Base-by-base conservation (phyloP, 2,797 vertebrate genomes). In the Enteromius mattozi region DNA sequence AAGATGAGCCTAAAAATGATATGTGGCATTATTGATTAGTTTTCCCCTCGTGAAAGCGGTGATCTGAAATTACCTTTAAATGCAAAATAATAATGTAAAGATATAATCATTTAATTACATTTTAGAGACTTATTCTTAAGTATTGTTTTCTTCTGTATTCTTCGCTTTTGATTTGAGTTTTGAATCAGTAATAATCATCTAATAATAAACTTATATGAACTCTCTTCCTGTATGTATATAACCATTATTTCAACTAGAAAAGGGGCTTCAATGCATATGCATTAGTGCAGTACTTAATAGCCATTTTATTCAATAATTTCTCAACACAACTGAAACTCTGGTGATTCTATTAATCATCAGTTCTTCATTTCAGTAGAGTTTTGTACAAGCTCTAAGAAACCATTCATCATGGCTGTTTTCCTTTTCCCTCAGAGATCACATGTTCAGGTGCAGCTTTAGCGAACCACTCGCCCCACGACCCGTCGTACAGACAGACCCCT, bases 401-500 rank as follows among this genome's bases (percentile, higher is more conserved):
- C 78, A 63, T 40, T 42, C 9, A 78, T 79, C 78, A 49, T 66
- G 27, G 66, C 49, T 92, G 88, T 83, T 92, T 93, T 42, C 85
- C 83, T 79, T 94, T 94, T 75, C 89, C 74, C 89, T 96, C 96
- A 0, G 97, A 95, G 87, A 98, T 91, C 6, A 96, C 92, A 24
- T 95, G 91, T 70, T 96, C 95, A 0, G 96, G 93, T 0, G 95
- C 91, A 0, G 97, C 96, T 45, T 94, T 94, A 86, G 90, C 93
- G 89, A 96, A 98, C 97, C 98, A 99, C 87, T 99, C 98, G 0
- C 88, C 92, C 98, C 98, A 99, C 81, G 97, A 96, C n/a, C 98
- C 98, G 0, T 99, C 97, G 0, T 99, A 99, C 80, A 99, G 71
- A 0, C 95, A 93, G 82, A 96, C 95, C 0, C 95, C 96, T 0